Conservation (phyloP, 23 tunicate genomes). For the Halocynthia roretzi region DNA sequence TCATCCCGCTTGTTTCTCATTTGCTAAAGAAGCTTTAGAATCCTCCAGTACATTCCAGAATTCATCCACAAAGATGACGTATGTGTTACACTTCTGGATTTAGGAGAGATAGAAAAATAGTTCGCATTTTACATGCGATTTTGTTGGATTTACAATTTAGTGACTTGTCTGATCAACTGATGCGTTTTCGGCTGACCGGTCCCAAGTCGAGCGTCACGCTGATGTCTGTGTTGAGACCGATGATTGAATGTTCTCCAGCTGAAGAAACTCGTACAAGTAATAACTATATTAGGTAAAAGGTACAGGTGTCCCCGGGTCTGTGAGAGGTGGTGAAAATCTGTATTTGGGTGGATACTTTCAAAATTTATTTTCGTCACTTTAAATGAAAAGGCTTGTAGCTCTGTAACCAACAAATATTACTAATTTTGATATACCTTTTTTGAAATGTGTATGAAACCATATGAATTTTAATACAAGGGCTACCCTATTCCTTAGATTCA, state of each 20-base stretch:
- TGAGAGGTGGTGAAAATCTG: no score
- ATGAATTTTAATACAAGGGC: no score
- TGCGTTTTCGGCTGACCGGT: conserved; percentile 64
- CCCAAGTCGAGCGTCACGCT: conserved; percentile 71
- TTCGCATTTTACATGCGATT: neutral
- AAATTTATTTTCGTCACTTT: no score
- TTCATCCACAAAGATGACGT: neutral
- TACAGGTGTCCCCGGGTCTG: no score
- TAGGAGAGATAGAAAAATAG: neutral
- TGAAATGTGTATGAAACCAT: no score
- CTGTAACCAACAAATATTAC: no score
- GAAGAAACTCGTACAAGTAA: no score
- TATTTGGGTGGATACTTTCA: no score
- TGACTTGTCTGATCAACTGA: conserved; percentile 31
- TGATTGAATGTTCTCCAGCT: neutral
- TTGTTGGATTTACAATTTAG: conserved; percentile 11
- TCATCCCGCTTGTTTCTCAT: conserved; percentile 12
- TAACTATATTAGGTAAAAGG: no score
- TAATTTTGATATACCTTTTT: no score
- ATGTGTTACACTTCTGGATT: neutral
- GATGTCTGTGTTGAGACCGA: conserved; percentile 39
- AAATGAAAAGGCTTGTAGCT: no score
- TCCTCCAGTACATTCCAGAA: neutral
- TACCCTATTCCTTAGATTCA: no score
- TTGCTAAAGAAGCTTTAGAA: neutral